Evolutionary conservation across 64 coral and sea anemone genomes (phyloP).

Genomic region (Platygyra sinensis): DNA sequence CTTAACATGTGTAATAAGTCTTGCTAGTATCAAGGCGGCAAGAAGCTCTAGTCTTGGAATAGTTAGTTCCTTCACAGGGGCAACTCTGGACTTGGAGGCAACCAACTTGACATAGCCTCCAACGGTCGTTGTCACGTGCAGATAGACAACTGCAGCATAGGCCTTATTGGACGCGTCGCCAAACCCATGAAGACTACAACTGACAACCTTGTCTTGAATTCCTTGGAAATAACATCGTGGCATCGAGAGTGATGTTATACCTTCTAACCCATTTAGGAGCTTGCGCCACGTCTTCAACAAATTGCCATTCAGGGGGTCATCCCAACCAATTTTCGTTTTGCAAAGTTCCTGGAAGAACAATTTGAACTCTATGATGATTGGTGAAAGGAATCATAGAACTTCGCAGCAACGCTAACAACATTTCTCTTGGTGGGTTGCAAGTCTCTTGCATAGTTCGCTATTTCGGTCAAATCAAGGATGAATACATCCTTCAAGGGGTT

Average conservation of each 20-base stretch:
- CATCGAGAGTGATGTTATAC: no score
- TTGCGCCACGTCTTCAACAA: no score
- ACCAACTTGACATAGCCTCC: slow-evolving; percentile 1
- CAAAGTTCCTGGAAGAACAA: no score
- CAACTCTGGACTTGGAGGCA: slow-evolving; percentile 3
- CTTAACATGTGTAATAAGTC: background rate
- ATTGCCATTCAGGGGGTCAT: no score
- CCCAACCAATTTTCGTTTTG: no score
- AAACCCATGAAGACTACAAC: background rate
- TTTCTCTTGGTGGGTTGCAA: background rate
- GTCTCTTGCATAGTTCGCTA: no score
- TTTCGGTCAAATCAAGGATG: no score
- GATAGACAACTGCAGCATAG: slow-evolving; percentile 41
- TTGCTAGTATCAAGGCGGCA: background rate
- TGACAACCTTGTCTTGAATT: background rate
- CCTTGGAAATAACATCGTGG: background rate
- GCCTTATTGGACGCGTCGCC: slow-evolving; percentile 32
- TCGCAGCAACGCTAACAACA: slow-evolving; percentile 10
- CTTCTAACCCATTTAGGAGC: no score
- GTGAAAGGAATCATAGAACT: slow-evolving; percentile 36
- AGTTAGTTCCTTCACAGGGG: background rate
- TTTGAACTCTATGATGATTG: slow-evolving; percentile 16
- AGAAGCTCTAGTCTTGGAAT: slow-evolving; percentile 37
- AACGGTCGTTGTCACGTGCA: background rate
- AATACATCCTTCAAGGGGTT: no score